Percentiles rank a stretch among this genome's conserved stretches.
phyloP scores from a whole-genome alignment of 2,888 invertebrate genomes.

The Oeneis ivallda region DNA sequence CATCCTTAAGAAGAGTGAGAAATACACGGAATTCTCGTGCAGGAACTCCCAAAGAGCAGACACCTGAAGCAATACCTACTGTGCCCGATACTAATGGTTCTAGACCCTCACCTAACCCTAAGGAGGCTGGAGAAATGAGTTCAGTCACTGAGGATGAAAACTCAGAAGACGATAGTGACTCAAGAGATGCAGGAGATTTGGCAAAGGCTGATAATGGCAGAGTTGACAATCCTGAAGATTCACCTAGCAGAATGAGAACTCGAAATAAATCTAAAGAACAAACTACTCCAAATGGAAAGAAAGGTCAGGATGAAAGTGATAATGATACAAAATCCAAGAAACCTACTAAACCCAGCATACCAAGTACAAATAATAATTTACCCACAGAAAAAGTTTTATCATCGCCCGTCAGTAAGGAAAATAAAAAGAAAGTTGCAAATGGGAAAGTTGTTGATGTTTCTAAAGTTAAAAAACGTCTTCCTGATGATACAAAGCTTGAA shows the following conservation, averaged over 20 bases:
- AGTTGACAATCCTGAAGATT: constrained; percentile 88
- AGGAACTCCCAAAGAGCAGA: constrained; percentile 88
- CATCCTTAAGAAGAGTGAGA: constrained; percentile 92
- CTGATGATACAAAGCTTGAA: constrained; percentile 80
- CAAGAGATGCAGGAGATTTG: constrained; percentile 89
- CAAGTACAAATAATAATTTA: constrained; percentile 71
- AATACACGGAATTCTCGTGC: constrained; percentile 94
- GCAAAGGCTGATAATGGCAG: constrained; percentile 92
- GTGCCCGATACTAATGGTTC: constrained; percentile 77
- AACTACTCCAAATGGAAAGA: constrained; percentile 77
- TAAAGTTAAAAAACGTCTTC: constrained; percentile 82
- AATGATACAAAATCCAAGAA: constrained; percentile 72
- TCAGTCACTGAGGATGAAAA: constrained; percentile 94
- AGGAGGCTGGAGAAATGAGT: constrained; percentile 87
- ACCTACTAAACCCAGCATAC: constrained; percentile 61
- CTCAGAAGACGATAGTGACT: constrained; percentile 97
- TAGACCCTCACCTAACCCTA: constrained; percentile 85
- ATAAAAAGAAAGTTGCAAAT: constrained; percentile 72
- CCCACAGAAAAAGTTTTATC: constrained; percentile 62
- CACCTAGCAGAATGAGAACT: constrained; percentile 94
- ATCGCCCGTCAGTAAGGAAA: constrained; percentile 69
- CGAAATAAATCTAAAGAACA: constrained; percentile 91
- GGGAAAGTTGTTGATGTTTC: constrained; percentile 74
- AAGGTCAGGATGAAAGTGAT: constrained; percentile 75
- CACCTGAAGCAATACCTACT: constrained; percentile 82